A percentile compares a stretch with the other conserved stretches of the same genome.
These are phyloP conservation scores for Brassicogethes aeneus DNA, from an alignment of 2,888 invertebrate species.

Conservation along the genomic window DNA sequence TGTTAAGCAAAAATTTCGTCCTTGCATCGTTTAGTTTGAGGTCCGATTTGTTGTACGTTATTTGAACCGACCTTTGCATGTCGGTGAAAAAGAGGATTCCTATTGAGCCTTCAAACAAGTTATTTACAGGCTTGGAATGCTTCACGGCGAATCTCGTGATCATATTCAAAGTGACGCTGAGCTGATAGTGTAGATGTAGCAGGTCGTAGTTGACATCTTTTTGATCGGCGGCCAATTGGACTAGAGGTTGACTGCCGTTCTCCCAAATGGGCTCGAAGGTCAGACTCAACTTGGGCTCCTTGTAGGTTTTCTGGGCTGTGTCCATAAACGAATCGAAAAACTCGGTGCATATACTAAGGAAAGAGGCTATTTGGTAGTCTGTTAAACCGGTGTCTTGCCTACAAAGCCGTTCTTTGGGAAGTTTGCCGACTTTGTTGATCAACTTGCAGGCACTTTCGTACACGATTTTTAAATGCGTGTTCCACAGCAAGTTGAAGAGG, in stretches of 20 bases:
- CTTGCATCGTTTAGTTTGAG: slow-evolving; percentile 57
- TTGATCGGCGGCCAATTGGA: slow-evolving; percentile 70
- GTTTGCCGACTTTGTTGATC: slow-evolving; percentile 71
- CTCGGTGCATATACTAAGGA: slow-evolving; percentile 41
- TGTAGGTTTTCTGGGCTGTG: slow-evolving; percentile 33
- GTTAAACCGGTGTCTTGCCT: slow-evolving; percentile 66
- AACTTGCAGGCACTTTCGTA: slow-evolving; percentile 69
- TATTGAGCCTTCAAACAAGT: slow-evolving; percentile 67
- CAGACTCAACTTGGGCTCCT: slow-evolving; percentile 36
- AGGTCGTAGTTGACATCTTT: slow-evolving; percentile 66
- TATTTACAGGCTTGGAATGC: slow-evolving; percentile 59
- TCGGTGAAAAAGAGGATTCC: slow-evolving; percentile 49
- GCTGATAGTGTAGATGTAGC: slow-evolving; percentile 70
- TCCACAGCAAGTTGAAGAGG: slow-evolving; percentile 80
- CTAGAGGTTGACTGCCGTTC: slow-evolving; percentile 52
- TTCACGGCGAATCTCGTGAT: slow-evolving; percentile 71
- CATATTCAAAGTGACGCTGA: slow-evolving; percentile 68
- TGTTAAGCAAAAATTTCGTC: slow-evolving; percentile 62
- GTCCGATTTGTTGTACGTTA: slow-evolving; percentile 50
- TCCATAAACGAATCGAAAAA: slow-evolving; percentile 45
- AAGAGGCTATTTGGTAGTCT: slow-evolving; percentile 49
- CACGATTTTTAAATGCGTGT: slow-evolving; percentile 73
- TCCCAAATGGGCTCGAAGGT: slow-evolving; percentile 60
- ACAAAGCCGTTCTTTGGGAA: slow-evolving; percentile 78
- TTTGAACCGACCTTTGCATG: slow-evolving; percentile 39